These are phyloP conservation scores for Pachyuromys duprasi DNA, from an alignment of 2,797 vertebrate genomes.

Conservation along the genomic window DNA sequence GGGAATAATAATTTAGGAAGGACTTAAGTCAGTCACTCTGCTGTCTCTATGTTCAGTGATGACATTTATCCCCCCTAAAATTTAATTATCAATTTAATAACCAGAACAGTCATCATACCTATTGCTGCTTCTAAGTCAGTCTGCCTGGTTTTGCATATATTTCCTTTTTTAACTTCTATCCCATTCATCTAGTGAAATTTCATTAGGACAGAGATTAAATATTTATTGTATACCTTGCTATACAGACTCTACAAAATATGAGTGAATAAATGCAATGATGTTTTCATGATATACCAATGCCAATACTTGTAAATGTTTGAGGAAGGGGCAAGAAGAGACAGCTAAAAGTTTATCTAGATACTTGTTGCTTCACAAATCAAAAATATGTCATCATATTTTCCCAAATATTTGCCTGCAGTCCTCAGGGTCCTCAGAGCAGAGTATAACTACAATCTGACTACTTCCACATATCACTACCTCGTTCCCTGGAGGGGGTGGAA, in stretches of 20 bases:
- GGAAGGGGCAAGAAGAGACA: not conserved
- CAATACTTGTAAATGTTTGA: not conserved
- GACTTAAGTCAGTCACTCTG: not conserved
- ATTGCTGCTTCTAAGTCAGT: not conserved
- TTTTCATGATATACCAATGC: not conserved
- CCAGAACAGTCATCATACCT: not conserved
- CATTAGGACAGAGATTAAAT: not conserved
- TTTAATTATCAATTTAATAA: conserved; percentile 22
- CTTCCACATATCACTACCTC: not conserved
- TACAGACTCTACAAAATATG: not conserved
- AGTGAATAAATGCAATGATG: conserved; percentile 1
- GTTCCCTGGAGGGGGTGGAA: not conserved
- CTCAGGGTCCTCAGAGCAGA: not conserved
- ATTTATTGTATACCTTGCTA: conserved; percentile 37
- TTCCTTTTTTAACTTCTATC: not conserved
- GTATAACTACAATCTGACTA: not conserved
- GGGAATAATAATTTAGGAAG: not conserved
- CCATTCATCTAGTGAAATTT: not conserved
- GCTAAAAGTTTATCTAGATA: not conserved
- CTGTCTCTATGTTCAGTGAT: conserved; percentile 6
- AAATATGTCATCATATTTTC: not conserved
- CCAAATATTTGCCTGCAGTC: not conserved
- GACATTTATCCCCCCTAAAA: not conserved
- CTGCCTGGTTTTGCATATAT: not conserved
- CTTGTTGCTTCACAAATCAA: not conserved